Percentiles rank a stretch among this genome's conserved stretches.
Conservation (phyloP, 2,797 vertebrate species). For the Onychomys torridus region DNA sequence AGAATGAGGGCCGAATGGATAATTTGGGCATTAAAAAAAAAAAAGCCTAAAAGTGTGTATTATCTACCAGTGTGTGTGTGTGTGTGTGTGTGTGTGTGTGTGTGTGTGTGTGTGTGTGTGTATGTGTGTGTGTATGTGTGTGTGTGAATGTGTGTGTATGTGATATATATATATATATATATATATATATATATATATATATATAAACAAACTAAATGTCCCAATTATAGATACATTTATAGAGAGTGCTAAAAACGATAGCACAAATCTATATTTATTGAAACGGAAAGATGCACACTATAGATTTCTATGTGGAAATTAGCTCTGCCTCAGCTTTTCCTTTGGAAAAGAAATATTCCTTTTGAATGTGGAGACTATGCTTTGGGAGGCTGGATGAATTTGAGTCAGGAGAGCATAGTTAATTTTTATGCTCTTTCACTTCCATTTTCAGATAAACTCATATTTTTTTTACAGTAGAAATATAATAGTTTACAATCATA, state of each 20-base stretch:
- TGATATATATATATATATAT: no score
- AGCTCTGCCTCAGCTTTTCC: slow-evolving; percentile 50
- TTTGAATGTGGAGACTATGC: slow-evolving; percentile 37
- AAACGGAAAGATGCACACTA: slow-evolving; percentile 70
- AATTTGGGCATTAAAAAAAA: slow-evolving; percentile 55
- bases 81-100: background rate
- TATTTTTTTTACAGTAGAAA: slow-evolving; percentile 40
- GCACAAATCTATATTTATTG: slow-evolving; percentile 75
- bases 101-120: background rate
- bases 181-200: no score
- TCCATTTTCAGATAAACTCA: slow-evolving; percentile 40
- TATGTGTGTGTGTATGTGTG: no score
- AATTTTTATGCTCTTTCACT: slow-evolving; percentile 31
- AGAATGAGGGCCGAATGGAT: slow-evolving; percentile 40
- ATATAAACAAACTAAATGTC: slow-evolving; percentile 66
- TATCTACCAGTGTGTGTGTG: slow-evolving; percentile 36
- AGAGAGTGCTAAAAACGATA: slow-evolving; percentile 75
- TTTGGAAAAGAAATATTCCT: slow-evolving; percentile 41
- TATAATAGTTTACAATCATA: slow-evolving; percentile 39
- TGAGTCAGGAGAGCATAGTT: background rate
- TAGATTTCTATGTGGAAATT: slow-evolving; percentile 74
- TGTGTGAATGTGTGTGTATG: background rate
- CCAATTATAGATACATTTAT: slow-evolving; percentile 79
- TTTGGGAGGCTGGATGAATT: slow-evolving; percentile 41
- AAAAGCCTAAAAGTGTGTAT: slow-evolving; percentile 37